Conservation (phyloP, 2,113 vertebrate genomes). For the Microtus oregoni region DNA sequence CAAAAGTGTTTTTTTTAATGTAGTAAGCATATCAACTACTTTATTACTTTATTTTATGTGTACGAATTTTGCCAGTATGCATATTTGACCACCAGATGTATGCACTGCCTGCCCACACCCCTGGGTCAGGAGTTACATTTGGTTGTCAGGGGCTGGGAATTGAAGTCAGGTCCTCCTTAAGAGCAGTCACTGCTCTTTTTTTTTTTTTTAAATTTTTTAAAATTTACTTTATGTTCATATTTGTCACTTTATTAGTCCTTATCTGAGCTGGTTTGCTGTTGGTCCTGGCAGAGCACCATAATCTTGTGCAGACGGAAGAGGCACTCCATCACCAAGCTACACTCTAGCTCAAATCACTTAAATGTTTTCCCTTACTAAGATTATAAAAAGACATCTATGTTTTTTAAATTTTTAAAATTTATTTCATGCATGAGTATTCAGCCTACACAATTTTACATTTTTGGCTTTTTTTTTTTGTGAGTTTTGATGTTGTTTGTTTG, state of each 20-base stretch:
- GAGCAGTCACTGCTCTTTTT: no score
- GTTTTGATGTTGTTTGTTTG: not conserved
- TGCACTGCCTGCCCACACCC: no score
- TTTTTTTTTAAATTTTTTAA: no score
- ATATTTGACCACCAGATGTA: no score
- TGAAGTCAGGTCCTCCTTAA: no score
- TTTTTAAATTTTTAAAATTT: not conserved
- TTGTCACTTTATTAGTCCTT: conserved; percentile 19
- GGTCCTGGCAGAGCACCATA: not conserved
- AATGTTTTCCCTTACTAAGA: not conserved
- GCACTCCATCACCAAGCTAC: not conserved
- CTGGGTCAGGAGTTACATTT: no score
- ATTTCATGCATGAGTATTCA: not conserved
- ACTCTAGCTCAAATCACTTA: not conserved
- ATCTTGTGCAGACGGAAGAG: not conserved
- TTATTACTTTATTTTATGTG: conserved; percentile 8
- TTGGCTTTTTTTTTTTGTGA: not conserved
- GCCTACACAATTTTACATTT: not conserved
- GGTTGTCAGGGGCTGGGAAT: no score
- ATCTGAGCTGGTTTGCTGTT: not conserved
- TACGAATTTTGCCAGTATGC: no score
- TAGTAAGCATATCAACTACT: not conserved
- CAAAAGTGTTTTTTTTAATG: not conserved
- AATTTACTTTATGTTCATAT: not conserved
- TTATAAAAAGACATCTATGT: not conserved